Evolutionary conservation across 2,113 vertebrate species (phyloP).

Genomic region (Mastomys coucha): DNA sequence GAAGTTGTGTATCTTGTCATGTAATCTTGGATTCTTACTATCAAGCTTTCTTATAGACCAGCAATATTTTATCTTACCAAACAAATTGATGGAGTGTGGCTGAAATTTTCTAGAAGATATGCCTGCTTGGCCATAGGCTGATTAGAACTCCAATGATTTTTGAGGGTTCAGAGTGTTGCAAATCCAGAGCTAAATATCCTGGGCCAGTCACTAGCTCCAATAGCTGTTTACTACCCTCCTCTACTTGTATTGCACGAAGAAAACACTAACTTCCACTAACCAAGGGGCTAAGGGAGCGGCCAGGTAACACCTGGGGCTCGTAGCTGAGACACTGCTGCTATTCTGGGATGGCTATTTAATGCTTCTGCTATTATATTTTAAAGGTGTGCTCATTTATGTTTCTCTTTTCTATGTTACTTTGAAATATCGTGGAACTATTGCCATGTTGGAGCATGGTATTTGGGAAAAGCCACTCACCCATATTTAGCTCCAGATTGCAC

Average conservation of each 20-base stretch:
- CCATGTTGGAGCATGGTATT: not conserved
- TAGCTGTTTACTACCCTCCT: not conserved
- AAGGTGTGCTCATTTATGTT: not conserved
- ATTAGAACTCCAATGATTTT: not conserved
- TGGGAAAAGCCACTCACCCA: not conserved
- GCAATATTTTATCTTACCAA: not conserved
- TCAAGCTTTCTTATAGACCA: not conserved
- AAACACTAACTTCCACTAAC: not conserved
- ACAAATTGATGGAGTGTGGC: not conserved
- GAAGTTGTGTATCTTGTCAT: not conserved
- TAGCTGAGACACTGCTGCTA: no score
- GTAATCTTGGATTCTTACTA: not conserved
- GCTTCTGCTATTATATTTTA: not conserved
- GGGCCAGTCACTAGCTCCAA: not conserved
- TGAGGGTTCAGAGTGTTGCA: not conserved
- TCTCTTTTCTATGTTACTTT: not conserved
- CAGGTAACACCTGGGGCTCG: not conserved
- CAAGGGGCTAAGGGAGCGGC: not conserved
- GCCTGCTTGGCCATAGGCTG: not conserved
- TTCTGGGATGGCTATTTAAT: not conserved
- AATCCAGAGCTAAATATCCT: not conserved
- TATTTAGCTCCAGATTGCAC: not conserved
- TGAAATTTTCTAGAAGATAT: not conserved
- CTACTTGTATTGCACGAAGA: not conserved
- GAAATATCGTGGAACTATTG: not conserved